A percentile compares a stretch with the other conserved stretches of the same genome.
These are phyloP conservation scores for Ormyrus thymus DNA, from an alignment of 2,888 invertebrate genomes.

Conservation along the genomic window DNA sequence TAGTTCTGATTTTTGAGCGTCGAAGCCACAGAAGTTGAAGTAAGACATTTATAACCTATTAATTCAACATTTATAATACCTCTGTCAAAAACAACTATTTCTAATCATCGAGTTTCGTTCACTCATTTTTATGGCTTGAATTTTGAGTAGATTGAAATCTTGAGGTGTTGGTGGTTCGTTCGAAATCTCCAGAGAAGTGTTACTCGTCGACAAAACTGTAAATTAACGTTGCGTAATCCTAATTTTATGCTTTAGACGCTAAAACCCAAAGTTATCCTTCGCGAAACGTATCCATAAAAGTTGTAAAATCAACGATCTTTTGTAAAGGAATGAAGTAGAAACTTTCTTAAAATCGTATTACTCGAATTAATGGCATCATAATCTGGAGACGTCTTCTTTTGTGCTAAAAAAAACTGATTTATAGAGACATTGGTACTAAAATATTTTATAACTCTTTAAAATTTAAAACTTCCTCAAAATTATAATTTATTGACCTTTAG, in stretches of 20 bases:
- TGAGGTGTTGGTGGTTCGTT: constrained; percentile 35
- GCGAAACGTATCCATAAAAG: not conserved
- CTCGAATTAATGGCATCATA: constrained; percentile 20
- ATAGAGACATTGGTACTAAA: not conserved
- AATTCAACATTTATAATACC: too few relatives aligned
- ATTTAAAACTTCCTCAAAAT: too few relatives aligned
- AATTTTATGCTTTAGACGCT: constrained; percentile 17
- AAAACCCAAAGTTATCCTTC: constrained; percentile 15
- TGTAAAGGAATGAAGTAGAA: constrained; percentile 1
- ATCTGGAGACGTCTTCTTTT: not conserved
- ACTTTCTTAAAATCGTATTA: constrained; percentile 16
- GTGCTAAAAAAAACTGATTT: not conserved
- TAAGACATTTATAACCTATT: too few relatives aligned
- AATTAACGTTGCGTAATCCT: constrained; percentile 44
- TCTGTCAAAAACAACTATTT: too few relatives aligned
- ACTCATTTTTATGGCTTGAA: too few relatives aligned
- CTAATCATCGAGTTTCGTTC: too few relatives aligned
- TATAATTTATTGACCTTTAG: too few relatives aligned
- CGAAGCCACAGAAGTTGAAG: too few relatives aligned
- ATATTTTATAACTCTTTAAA: too few relatives aligned
- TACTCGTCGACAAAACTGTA: constrained; percentile 36
- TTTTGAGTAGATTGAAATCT: constrained; percentile 3
- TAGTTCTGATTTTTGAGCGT: too few relatives aligned
- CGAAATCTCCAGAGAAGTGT: constrained; percentile 35
- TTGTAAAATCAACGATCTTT: constrained; percentile 29